These are phyloP conservation scores for Calvadosia cruxmelitensis DNA, from an alignment of 30 jellyfish, hydroid and myxozoan genomes.

Conservation along the genomic window DNA sequence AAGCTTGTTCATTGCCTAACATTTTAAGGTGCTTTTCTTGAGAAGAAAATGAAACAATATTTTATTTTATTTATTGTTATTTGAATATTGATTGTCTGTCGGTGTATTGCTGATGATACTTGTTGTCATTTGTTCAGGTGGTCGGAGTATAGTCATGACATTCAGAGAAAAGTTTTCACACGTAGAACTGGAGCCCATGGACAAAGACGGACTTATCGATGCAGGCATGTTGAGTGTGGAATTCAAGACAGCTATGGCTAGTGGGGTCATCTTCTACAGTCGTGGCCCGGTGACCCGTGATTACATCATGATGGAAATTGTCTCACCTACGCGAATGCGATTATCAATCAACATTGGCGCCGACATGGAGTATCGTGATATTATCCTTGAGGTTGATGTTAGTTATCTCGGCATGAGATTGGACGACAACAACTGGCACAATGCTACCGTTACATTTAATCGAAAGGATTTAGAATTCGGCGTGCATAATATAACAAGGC, in stretches of 20 bases:
- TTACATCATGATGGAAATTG: constrained; percentile 41
- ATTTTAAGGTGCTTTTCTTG: no score
- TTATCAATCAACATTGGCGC: constrained; percentile 69
- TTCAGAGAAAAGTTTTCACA: constrained; percentile 89
- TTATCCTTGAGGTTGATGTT: constrained; percentile 71
- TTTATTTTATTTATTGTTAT: no score
- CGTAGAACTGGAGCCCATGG: constrained; percentile 55
- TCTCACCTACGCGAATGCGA: constrained; percentile 72
- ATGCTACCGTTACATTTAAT: constrained; percentile 46
- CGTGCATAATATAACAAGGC: constrained; percentile 71
- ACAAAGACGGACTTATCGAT: constrained; percentile 50
- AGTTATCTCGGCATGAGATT: constrained; percentile 38
- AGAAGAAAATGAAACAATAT: no score
- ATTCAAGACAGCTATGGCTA: constrained; percentile 66
- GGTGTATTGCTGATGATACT: not conserved
- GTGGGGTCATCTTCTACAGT: constrained; percentile 52
- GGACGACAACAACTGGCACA: constrained; percentile 85
- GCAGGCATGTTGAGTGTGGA: constrained; percentile 77
- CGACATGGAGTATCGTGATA: constrained; percentile 11
- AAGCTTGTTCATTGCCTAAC: no score
- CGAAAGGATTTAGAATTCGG: constrained; percentile 73
- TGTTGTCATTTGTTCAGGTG: constrained; percentile 18
- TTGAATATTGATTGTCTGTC: no score
- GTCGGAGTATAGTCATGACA: constrained; percentile 57
- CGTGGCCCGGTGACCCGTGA: constrained; percentile 91